These are phyloP conservation scores for Carcharodon carcharias DNA, from an alignment of 2,797 vertebrate genomes.

Conservation along the genomic window DNA sequence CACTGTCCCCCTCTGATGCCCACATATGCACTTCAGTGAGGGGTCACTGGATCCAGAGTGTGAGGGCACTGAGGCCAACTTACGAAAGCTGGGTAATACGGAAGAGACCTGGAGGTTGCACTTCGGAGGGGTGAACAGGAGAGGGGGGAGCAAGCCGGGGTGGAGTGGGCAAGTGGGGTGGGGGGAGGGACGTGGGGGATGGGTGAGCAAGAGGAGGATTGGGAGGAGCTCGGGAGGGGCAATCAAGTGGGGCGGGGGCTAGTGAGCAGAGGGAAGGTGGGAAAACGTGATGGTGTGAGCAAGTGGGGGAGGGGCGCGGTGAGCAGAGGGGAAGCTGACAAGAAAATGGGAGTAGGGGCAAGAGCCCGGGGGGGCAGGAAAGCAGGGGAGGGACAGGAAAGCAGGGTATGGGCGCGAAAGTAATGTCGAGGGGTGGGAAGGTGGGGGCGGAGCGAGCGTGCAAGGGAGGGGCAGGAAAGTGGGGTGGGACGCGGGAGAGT, in stretches of 20 bases:
- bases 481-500: not conserved
- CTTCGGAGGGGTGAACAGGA: not conserved
- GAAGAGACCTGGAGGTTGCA: too few species aligned
- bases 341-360: too few species aligned
- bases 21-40: too few species aligned
- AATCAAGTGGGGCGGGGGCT: not conserved
- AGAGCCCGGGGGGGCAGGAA: too few species aligned
- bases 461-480: not conserved
- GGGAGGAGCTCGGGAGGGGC: not conserved
- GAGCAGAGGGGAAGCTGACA: not conserved
- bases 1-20: too few species aligned
- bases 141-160: too few species aligned
- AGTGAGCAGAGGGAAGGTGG: not conserved
- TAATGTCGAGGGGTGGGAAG: not conserved
- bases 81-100: too few species aligned
- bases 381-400: too few species aligned
- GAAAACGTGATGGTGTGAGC: too few species aligned
- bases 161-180: not conserved
- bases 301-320: not conserved
- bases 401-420: not conserved
- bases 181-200: not conserved
- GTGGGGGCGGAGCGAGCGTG: not conserved
- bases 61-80: too few species aligned
- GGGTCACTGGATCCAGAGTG: too few species aligned
- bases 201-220: not conserved